These are phyloP conservation scores for Pristionchus maxplancki DNA, from an alignment of 2,888 invertebrate species.

Conservation along the genomic window DNA sequence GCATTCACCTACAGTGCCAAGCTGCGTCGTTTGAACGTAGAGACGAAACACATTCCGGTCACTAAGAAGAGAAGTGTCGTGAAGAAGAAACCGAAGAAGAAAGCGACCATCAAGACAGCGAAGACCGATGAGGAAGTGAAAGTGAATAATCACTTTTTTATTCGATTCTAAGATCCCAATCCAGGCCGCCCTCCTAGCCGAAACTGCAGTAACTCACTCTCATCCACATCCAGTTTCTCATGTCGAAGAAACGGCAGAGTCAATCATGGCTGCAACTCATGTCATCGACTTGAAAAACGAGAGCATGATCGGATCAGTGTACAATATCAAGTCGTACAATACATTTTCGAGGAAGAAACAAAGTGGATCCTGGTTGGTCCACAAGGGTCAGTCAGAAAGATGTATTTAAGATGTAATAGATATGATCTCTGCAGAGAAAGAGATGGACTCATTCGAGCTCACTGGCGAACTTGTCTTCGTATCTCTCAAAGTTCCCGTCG, in stretches of 20 bases:
- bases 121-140: constrained; percentile 56
- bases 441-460: constrained; percentile 57
- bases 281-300: constrained; percentile 34
- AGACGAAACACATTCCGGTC: constrained; percentile 1
- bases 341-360: constrained; percentile 48
- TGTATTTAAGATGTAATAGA: background rate
- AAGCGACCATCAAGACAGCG: constrained; percentile 48
- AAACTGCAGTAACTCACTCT: background rate
- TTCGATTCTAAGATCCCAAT: background rate
- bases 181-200: constrained; percentile 1
- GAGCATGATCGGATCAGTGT: constrained; percentile 37
- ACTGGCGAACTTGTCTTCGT: constrained; percentile 59
- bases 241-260: constrained; percentile 8
- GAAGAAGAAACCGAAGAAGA: constrained; percentile 55
- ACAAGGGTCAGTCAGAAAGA: background rate
- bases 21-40: constrained; percentile 32
- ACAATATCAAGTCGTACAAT: constrained; percentile 38
- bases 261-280: constrained; percentile 45
- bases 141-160: background rate
- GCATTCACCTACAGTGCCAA: constrained; percentile 24
- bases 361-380: constrained; percentile 50
- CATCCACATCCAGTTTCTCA: background rate
- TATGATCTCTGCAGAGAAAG: constrained; percentile 51
- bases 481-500: constrained; percentile 63
- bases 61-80: background rate